A percentile compares a stretch with the other conserved stretches of the same genome.
These are phyloP conservation scores for Acanthis flammea DNA, from an alignment of 2,797 vertebrate genomes.

Conservation along the genomic window DNA sequence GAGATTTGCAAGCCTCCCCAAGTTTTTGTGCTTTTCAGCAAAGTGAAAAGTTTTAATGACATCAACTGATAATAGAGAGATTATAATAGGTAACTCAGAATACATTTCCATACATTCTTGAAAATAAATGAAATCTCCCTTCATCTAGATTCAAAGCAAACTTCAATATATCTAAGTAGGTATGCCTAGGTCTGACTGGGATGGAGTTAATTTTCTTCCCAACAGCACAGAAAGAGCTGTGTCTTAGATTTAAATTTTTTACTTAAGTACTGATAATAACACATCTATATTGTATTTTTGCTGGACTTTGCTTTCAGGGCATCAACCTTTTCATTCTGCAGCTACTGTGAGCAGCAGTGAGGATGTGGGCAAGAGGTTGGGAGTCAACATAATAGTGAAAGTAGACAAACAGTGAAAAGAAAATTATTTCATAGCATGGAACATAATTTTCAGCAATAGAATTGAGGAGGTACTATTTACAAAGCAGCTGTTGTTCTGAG, in stretches of 20 bases:
- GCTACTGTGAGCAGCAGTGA: neutral
- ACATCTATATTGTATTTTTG: neutral
- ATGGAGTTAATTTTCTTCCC: neutral
- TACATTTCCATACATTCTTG: neutral
- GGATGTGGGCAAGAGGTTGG: fast-evolving
- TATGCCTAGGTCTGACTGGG: neutral
- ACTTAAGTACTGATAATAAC: neutral
- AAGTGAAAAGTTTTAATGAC: neutral
- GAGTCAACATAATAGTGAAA: neutral
- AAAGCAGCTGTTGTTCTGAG: neutral
- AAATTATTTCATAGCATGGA: neutral
- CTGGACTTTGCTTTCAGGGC: neutral
- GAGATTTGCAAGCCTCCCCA: neutral
- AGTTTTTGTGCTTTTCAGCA: neutral
- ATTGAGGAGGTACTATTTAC: neutral
- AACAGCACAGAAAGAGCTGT: neutral
- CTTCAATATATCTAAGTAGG: neutral
- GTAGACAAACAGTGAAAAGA: neutral
- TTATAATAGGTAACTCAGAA: neutral
- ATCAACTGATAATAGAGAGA: neutral
- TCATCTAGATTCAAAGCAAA: neutral
- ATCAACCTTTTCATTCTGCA: neutral
- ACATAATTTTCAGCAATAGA: neutral
- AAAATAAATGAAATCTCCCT: neutral
- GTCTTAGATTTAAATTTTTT: neutral